Base-by-base conservation (phyloP, 2,113 vertebrate genomes). In the Petrocephalus microphthalmus region DNA sequence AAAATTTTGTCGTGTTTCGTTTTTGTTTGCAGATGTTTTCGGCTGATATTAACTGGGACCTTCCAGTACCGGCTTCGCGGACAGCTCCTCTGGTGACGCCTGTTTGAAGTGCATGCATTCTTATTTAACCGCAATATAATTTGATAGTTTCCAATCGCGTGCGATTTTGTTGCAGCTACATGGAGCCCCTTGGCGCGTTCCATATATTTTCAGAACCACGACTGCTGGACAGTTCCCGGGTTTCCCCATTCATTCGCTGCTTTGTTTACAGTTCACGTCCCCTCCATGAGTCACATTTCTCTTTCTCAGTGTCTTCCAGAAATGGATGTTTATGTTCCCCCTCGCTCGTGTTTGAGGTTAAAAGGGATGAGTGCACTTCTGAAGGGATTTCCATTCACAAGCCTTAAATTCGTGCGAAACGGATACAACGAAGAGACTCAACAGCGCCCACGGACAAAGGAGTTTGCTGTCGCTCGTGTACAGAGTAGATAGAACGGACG, bases 381-480 rank as follows among this genome's bases (percentile, higher is more conserved):
- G 56, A 45, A 86, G 85, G 85, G 56, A 64, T 64, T 94, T 94
- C 91, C 94, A 93, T 92, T 93, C 88, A 92, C 90, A 87, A 89
- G 90, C 88, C 89, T 90, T 85, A 87, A 82, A 83, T 71, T 92
- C 89, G 93, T 90, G 90, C 92, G 90, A 90, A 88, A 90, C 90
- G 89, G 87, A 90, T 85, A 88, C 93, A 83, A 64, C 20, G 22
- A 92, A 94, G 88, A 93, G 94, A 95, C 97, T 97, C 97, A 95
- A 96, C 93, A 97, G 97, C 96, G 96, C 96, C 96, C 95, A 96
- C 95, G 95, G 94, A 95, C 93, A 96, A 94, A 93, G 89, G 95
- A 95, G 94, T 94, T 94, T 94, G 90, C 95, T 95, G 94, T 94
- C 91, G 93, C 94, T 95, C 96, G 95, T 94, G 95, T 93, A 93